A percentile compares a stretch with the other conserved stretches of the same genome.
phyloP scores from a whole-genome alignment of 2,888 invertebrate species.

The Ectemnius lituratus region DNA sequence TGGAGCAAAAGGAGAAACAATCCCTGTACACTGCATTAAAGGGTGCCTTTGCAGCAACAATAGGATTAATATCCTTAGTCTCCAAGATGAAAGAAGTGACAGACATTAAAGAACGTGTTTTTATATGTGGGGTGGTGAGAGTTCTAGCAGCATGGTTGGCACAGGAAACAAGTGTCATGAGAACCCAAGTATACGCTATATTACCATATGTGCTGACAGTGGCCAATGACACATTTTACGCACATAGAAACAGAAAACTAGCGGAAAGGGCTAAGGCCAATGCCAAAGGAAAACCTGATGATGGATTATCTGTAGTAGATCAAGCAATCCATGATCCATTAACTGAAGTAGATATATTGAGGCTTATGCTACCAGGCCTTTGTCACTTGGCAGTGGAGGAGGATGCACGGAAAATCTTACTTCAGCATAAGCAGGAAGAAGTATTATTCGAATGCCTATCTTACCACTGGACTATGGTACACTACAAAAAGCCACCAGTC shows the following conservation, averaged over 20 bases:
- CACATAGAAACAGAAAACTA: slow-evolving; percentile 83
- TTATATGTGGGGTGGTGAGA: slow-evolving; percentile 91
- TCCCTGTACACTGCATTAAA: slow-evolving; percentile 93
- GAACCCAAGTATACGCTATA: slow-evolving; percentile 88
- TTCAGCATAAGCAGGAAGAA: slow-evolving; percentile 89
- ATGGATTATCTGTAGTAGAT: slow-evolving; percentile 67
- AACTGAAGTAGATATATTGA: slow-evolving; percentile 85
- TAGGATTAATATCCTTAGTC: slow-evolving; percentile 86
- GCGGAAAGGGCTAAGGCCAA: slow-evolving; percentile 84
- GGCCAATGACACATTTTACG: slow-evolving; percentile 90
- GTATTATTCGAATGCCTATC: slow-evolving; percentile 88
- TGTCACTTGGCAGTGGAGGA: slow-evolving; percentile 96
- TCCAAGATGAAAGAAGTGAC: slow-evolving; percentile 86
- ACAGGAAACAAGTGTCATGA: slow-evolving; percentile 93
- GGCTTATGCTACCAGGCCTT: slow-evolving; percentile 91
- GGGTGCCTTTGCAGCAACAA: slow-evolving; percentile 91
- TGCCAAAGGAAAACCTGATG: slow-evolving; percentile 72
- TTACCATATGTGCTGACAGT: slow-evolving; percentile 89
- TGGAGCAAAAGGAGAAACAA: slow-evolving; percentile 94
- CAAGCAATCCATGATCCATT: slow-evolving; percentile 77
- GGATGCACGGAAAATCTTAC: slow-evolving; percentile 87
- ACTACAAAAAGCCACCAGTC: slow-evolving; percentile 89
- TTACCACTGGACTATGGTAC: slow-evolving; percentile 92
- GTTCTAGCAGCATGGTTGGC: slow-evolving; percentile 94
- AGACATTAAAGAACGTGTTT: slow-evolving; percentile 85